Evolutionary conservation across 1,140 invertebrate genomes (phyloP).

Genomic region (Centruroides vittatus): DNA sequence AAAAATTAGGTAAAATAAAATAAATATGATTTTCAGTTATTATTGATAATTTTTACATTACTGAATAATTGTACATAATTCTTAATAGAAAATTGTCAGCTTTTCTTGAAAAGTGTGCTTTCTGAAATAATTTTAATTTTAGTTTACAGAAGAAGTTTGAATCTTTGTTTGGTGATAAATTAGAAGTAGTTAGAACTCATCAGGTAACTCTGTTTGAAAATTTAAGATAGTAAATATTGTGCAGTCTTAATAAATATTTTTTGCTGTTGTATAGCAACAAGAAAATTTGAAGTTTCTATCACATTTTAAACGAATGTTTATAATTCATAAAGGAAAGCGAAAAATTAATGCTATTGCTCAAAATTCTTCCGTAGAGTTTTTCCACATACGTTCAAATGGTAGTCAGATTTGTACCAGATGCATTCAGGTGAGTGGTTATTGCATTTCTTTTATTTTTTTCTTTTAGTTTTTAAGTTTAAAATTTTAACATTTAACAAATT

Average conservation of each 20-base stretch:
- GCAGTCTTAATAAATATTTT: background rate
- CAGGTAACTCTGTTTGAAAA: constrained; percentile 35
- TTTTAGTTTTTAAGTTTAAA: background rate
- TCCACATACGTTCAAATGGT: constrained; percentile 89
- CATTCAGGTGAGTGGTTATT: constrained; percentile 46
- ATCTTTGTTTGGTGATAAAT: constrained; percentile 78
- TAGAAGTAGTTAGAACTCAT: constrained; percentile 94
- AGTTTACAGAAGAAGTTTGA: constrained; percentile 97
- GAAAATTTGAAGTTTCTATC: constrained; percentile 98
- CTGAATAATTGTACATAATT: no score
- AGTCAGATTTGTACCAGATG: constrained; percentile 84
- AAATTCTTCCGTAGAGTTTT: constrained; percentile 66
- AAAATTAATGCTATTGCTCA: constrained; percentile 23
- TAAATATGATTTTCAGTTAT: no score
- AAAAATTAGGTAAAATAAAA: no score
- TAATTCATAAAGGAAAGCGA: constrained; percentile 82
- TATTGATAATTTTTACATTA: no score
- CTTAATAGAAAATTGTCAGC: no score
- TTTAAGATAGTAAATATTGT: background rate
- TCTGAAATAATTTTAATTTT: constrained; percentile 14
- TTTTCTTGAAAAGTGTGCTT: no score
- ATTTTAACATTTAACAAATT: no score
- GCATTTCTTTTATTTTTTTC: background rate
- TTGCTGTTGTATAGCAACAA: constrained; percentile 50
- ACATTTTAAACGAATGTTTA: constrained; percentile 90